Evolutionary conservation across 2,888 invertebrate genomes (phyloP).

Genomic region (Girardia tigrina): DNA sequence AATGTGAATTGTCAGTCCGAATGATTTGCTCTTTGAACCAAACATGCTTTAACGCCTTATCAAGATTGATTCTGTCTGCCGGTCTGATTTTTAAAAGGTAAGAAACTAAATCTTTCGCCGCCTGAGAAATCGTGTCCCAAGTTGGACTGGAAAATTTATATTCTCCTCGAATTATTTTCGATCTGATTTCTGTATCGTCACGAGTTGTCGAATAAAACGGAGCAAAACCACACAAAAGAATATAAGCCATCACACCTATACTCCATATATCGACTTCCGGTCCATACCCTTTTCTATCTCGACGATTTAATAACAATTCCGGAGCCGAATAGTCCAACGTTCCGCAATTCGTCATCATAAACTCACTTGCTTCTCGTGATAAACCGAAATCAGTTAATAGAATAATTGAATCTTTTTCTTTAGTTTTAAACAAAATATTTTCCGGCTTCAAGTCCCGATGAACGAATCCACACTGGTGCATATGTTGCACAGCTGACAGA

Average conservation of each 20-base stretch:
- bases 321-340: constrained; percentile 35
- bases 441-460: constrained; percentile 35
- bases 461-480: constrained; percentile 32
- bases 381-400: constrained; percentile 33
- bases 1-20: neutral
- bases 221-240: constrained; percentile 32
- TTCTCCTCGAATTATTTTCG: constrained; percentile 29
- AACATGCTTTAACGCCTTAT: constrained; percentile 26
- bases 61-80: neutral
- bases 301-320: constrained; percentile 31
- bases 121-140: constrained; percentile 26
- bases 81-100: constrained; percentile 17
- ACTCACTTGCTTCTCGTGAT: neutral
- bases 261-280: constrained; percentile 33
- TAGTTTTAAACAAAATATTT: constrained; percentile 33
- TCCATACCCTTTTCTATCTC: constrained; percentile 21
- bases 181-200: constrained; percentile 31
- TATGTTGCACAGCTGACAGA: constrained; percentile 27
- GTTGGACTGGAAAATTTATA: constrained; percentile 30
- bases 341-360: constrained; percentile 34
- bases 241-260: constrained; percentile 33
- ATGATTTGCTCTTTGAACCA: constrained; percentile 26
- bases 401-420: constrained; percentile 21
- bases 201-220: constrained; percentile 34
- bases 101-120: constrained; percentile 32